Evolutionary conservation across 2,113 vertebrate species (phyloP), one percentile per base, ranked within the genome.

Genomic region (Spizaetus ornatus): DNA sequence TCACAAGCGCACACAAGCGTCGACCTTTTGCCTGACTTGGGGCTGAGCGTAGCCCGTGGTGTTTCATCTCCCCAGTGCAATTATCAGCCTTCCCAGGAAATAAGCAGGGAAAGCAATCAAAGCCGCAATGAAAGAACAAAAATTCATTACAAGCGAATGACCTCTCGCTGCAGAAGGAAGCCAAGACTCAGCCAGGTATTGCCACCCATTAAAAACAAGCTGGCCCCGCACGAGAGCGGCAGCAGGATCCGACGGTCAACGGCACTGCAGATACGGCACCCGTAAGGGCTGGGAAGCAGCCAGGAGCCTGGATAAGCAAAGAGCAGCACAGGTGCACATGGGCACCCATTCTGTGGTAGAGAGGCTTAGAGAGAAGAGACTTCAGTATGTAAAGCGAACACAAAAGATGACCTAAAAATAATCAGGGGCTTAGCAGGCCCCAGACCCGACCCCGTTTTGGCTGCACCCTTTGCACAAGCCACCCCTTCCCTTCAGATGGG

Each of bases 1-100:
- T 11, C 59, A 23, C 16, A 16, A 55, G 34, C 0, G 3, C 62
- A 25, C 43, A 5, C 20, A 15, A 27, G 22, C 34, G 58, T 12
- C 0, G 0, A 43, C 76, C 62, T 34, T 15, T 15, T 32, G 21
- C 82, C 73, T 9, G 42, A 12, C 25, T 2, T 2, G 12, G 20
- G 48, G 73, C 82, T 3, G 8, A 45, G 69, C 9, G 0, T 5
- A 65, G 36, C n/a, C 47, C 10, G 0, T 0, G 6, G 6, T 2
- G 19, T 32, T 13, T 23, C 72, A 69, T 29, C 38, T 91, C 36
- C 45, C 10, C 72, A 8, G 45, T 0, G 5, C 85, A 31, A n/a
- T 43, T 80, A 34, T 65, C 73, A 15, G 55, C 81, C 78, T 80
- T 42, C 66, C 56, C 31, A 29, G 61, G 88, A 86, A 93, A 61